Evolutionary conservation across 2,113 vertebrate genomes (phyloP), one percentile per base, ranked within the genome.

Genomic region (Scytalopus superciliaris): DNA sequence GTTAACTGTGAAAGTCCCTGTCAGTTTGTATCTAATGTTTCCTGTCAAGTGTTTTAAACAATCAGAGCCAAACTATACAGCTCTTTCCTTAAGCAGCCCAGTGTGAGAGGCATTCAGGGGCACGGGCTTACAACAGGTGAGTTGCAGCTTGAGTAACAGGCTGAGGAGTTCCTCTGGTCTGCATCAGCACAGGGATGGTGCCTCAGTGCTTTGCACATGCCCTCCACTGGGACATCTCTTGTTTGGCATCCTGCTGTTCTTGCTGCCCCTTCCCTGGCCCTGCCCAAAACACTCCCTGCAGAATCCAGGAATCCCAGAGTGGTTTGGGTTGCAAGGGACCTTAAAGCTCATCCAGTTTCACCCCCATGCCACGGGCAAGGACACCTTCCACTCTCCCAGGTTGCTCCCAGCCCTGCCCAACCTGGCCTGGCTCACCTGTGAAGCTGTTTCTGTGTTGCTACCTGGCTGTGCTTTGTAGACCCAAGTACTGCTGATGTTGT

Each of bases 11-110:
- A 88, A 74, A 73, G 93, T 90, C 82, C 82, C 90, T 90, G 95
- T 92, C 95, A 94, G 72, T 22, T 94, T 93, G 86, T 92, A 92
- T 94, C 96, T 96, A 79, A 94, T 95, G 92, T 92, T 95, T 84
- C 93, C 90, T 94, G 88, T 68, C 94, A 88, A 93, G 64, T 33
- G 77, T 92, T 92, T 78, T 66, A 57, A 93, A 88, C 92, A 93
- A 89, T 82, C 74, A 22, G 79, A 53, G 80, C 49, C 90, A 42
- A 92, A 87, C 96, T 89, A 68, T 42, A 24, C 83, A 92, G 79
- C 78, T 60, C 37, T 68, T 59, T 92, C 92, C 90, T 85, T 44
- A 35, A 80, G 88, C 82, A 92, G 53, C 77, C 77, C 11, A 49
- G 3, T 10, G 39, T 76, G 87, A 79, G 75, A 81, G 93, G 23